A percentile compares a stretch with the other conserved stretches of the same genome.
Evolutionary conservation across 2,113 vertebrate genomes (phyloP).

Genomic region (Salvelinus namaycush): DNA sequence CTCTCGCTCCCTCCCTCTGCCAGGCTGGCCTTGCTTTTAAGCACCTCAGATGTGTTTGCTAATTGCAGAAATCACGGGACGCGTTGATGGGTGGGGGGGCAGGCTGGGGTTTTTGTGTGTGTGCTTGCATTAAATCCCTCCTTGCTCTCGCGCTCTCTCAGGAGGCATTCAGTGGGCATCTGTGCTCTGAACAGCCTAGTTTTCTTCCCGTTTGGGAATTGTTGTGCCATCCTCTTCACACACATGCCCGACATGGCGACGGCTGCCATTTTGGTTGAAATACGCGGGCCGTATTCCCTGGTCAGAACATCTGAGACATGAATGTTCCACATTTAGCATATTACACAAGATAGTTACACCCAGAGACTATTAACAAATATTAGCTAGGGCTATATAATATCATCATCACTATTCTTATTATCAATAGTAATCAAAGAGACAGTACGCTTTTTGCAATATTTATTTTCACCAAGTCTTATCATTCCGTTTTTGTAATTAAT

Average conservation of each 20-base stretch:
- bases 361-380: neutral
- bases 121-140: constrained; percentile 71
- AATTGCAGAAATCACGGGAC: constrained; percentile 67
- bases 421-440: neutral
- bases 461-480: neutral
- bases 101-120: constrained; percentile 62
- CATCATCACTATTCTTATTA: neutral
- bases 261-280: constrained; percentile 68
- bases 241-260: constrained; percentile 60
- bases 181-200: constrained; percentile 55
- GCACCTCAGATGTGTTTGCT: constrained; percentile 68
- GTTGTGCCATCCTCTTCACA: constrained; percentile 59
- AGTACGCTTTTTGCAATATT: neutral
- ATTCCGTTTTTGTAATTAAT: neutral
- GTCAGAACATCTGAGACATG: neutral
- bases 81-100: constrained; percentile 51
- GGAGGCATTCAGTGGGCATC: constrained; percentile 71
- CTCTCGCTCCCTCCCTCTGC: constrained; percentile 11
- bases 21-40: constrained; percentile 54
- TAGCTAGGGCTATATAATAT: neutral
- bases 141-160: constrained; percentile 60
- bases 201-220: constrained; percentile 62
- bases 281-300: constrained; percentile 18
- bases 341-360: neutral
- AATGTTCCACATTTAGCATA: neutral